Conservation (phyloP, 2,888 invertebrate genomes). For the Amblyjoppa proteus region DNA sequence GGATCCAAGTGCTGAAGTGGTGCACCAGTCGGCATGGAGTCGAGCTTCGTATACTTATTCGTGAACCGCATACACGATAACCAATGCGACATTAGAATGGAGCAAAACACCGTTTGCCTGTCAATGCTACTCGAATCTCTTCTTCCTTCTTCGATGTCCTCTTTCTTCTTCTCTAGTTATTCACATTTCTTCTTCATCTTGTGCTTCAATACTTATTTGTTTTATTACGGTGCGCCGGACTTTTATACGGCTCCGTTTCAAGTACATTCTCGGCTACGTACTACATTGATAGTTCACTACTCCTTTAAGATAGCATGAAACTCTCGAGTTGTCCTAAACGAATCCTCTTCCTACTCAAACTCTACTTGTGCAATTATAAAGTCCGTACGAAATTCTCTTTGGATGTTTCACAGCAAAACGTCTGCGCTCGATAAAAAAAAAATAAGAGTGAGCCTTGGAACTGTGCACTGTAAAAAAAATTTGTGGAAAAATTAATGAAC, state of each 20-base stretch:
- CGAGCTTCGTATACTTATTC: constrained; percentile 30
- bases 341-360: neutral
- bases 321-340: neutral
- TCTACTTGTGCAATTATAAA: neutral
- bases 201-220: constrained; percentile 20
- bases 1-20: constrained; percentile 25
- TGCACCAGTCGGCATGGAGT: constrained; percentile 22
- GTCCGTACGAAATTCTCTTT: neutral
- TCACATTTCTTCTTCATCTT: constrained; percentile 15
- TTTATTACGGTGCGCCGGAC: constrained; percentile 25
- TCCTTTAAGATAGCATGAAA: constrained; percentile 1
- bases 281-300: neutral
- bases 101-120: constrained; percentile 51
- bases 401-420: neutral
- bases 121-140: constrained; percentile 52
- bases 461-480: no score
- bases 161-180: constrained; percentile 10
- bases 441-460: no score
- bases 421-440: neutral
- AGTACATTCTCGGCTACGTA: constrained; percentile 32
- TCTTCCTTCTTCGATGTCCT: constrained; percentile 37
- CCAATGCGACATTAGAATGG: constrained; percentile 52
- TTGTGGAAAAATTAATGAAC: no score
- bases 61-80: constrained; percentile 20
- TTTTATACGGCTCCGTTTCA: constrained; percentile 42